These are phyloP conservation scores for Trematomus loennbergii DNA, from an alignment of 2,113 vertebrate genomes.

Conservation along the genomic window DNA sequence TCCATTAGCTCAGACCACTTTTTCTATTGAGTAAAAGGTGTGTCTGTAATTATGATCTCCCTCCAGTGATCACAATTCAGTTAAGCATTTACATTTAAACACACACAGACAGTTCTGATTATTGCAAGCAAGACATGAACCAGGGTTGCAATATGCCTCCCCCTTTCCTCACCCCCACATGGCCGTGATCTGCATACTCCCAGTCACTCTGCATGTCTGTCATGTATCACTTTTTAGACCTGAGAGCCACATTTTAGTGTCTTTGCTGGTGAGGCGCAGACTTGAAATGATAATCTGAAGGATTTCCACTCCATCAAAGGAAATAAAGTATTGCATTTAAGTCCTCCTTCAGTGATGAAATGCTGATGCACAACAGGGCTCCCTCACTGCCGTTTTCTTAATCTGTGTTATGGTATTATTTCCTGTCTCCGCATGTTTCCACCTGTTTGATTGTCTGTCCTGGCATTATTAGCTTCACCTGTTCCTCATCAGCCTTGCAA, in stretches of 20 bases:
- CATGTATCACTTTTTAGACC: background rate
- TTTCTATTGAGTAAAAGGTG: background rate
- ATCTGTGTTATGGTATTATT: too few relatives aligned
- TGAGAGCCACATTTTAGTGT: background rate
- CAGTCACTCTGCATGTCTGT: background rate
- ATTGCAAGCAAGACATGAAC: background rate
- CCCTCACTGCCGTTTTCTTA: too few relatives aligned
- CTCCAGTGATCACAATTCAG: background rate
- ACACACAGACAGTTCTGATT: background rate
- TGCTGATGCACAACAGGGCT: background rate
- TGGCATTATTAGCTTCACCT: too few relatives aligned
- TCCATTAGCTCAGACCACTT: background rate
- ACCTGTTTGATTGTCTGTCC: too few relatives aligned
- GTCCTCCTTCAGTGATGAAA: background rate
- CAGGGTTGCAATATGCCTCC: background rate
- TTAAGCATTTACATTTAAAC: background rate
- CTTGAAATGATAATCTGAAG: slow-evolving; percentile 19
- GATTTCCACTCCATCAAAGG: slow-evolving; percentile 2
- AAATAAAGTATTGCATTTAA: slow-evolving; percentile 15
- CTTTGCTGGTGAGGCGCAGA: background rate
- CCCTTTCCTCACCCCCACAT: background rate
- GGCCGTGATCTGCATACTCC: too few relatives aligned
- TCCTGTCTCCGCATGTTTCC: too few relatives aligned
- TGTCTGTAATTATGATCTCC: background rate
- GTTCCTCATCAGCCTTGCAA: too few relatives aligned